Evolutionary conservation across 2,888 invertebrate species (phyloP).

Genomic region (Leptura quadrifasciata): DNA sequence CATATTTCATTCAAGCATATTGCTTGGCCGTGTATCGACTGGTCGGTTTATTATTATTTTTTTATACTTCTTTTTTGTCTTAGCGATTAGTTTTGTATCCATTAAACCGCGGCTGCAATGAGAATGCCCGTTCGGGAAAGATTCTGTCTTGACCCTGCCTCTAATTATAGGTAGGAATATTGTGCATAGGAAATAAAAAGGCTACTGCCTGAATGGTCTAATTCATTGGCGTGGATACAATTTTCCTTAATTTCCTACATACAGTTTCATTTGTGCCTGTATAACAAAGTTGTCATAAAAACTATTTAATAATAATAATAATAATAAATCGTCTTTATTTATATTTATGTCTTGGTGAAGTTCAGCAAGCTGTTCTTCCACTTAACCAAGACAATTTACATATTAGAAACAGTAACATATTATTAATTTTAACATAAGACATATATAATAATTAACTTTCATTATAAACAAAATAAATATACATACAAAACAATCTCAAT

Average conservation of each 20-base stretch:
- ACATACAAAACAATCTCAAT: no score
- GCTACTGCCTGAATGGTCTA: slow-evolving; percentile 47
- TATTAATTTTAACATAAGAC: no score
- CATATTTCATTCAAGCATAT: slow-evolving; percentile 59
- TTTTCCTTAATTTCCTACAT: neutral
- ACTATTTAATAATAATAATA: no score
- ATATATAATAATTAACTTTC: no score
- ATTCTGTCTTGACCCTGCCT: slow-evolving; percentile 52
- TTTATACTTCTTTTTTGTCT: slow-evolving; percentile 54
- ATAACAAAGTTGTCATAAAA: neutral
- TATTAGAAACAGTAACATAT: no score
- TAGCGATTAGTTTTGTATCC: slow-evolving; percentile 58
- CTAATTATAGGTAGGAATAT: slow-evolving; percentile 58
- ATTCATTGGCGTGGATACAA: slow-evolving; percentile 23
- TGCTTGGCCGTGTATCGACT: slow-evolving; percentile 59
- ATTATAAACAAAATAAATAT: no score
- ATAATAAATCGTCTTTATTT: no score
- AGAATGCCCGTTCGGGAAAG: slow-evolving; percentile 49
- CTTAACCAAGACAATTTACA: no score
- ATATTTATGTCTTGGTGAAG: no score
- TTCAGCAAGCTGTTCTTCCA: no score
- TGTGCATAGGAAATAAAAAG: slow-evolving; percentile 55
- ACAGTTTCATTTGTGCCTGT: neutral
- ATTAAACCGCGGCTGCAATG: slow-evolving; percentile 56
- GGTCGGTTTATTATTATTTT: slow-evolving; percentile 57